Percentiles rank a stretch among this genome's conserved stretches.
These are phyloP conservation scores for Ochotona princeps DNA, from an alignment of 2,113 vertebrate species.

Conservation along the genomic window DNA sequence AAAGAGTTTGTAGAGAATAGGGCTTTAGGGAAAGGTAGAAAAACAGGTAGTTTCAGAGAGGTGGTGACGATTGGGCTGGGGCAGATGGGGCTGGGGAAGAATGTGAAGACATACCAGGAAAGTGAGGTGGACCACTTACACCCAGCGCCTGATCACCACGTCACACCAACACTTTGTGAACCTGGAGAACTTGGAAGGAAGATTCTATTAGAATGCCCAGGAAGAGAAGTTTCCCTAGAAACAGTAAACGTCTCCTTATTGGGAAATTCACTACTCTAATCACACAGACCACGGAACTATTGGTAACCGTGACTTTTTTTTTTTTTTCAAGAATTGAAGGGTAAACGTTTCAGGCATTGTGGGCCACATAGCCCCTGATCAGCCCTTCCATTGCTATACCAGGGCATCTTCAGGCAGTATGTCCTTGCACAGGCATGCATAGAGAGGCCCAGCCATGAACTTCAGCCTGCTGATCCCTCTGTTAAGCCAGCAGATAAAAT, in stretches of 20 bases:
- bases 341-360: background rate
- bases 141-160: background rate
- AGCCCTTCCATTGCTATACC: background rate
- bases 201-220: background rate
- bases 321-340: background rate
- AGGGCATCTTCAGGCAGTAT: background rate
- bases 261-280: background rate
- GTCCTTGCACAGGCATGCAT: background rate
- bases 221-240: background rate
- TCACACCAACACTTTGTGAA: background rate
- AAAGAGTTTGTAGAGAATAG: background rate
- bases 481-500: background rate
- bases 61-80: background rate
- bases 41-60: too few relatives aligned
- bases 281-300: too few relatives aligned
- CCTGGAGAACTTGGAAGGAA: background rate
- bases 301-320: background rate
- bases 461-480: background rate
- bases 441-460: background rate
- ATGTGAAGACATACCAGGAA: background rate
- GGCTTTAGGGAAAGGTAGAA: rapidly evolving
- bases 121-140: background rate
- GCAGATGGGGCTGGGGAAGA: background rate
- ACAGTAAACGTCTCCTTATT: background rate
- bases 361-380: background rate